Percentiles rank a stretch among this genome's conserved stretches.
These are phyloP conservation scores for Ammodytes dubius DNA, from an alignment of 2,113 vertebrate genomes.

Conservation along the genomic window DNA sequence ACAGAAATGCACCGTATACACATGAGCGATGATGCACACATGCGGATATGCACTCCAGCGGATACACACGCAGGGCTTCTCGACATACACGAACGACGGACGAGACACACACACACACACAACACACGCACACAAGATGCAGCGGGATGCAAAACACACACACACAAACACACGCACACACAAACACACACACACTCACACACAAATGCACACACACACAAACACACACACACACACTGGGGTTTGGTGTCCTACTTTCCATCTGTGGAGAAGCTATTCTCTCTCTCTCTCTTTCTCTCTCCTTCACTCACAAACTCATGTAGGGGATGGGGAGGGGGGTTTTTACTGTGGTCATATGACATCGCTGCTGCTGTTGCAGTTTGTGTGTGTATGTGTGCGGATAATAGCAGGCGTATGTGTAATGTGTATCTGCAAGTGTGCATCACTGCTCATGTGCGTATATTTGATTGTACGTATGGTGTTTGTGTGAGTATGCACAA, in stretches of 20 bases:
- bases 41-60: conserved; percentile 15
- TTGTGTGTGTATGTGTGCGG: conserved; percentile 24
- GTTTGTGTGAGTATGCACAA: conserved; percentile 6
- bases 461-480: conserved; percentile 17
- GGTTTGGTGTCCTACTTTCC: conserved; percentile 81
- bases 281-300: conserved; percentile 55
- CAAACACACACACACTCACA: conserved; percentile 39
- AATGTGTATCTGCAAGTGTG: conserved; percentile 30
- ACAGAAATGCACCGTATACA: conserved; percentile 30
- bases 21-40: conserved; percentile 44
- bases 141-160: conserved; percentile 36
- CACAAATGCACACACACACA: conserved; percentile 47
- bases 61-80: conserved; percentile 30
- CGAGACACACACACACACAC: conserved; percentile 45
- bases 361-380: conserved; percentile 45
- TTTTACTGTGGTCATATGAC: conserved; percentile 68
- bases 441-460: conserved; percentile 44
- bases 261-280: conserved; percentile 74
- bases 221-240: conserved; percentile 67
- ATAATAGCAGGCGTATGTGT: conserved; percentile 14
- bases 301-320: conserved; percentile 69
- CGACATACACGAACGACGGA: conserved; percentile 41
- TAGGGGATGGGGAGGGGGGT: conserved; percentile 23
- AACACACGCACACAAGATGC: not conserved
- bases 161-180: conserved; percentile 68